phyloP scores from a whole-genome alignment of 2,888 invertebrate genomes.

The Nudaria mundana region DNA sequence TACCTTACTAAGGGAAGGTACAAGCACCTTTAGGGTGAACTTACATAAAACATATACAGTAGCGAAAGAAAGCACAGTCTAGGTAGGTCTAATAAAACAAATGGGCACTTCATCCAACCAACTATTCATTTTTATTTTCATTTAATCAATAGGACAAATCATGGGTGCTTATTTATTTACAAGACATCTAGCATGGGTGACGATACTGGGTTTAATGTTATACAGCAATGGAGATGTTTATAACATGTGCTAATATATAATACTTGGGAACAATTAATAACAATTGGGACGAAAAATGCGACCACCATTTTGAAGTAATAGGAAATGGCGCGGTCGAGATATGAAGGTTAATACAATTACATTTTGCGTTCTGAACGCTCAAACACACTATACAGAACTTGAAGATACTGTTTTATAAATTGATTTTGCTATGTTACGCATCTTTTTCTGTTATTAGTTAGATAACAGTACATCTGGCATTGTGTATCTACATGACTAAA shows the following conservation, averaged over 20 bases:
- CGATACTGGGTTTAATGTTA: conserved; percentile 36
- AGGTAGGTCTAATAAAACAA: conserved; percentile 54
- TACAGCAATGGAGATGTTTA: conserved; percentile 41
- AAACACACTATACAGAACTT: conserved; percentile 57
- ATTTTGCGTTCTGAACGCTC: conserved; percentile 61
- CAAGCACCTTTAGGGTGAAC: conserved; percentile 25
- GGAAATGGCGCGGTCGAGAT: conserved; percentile 26
- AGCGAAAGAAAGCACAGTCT: conserved; percentile 3
- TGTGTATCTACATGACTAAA: conserved; percentile 68
- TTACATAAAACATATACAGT: conserved; percentile 17
- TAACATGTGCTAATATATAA: conserved; percentile 54
- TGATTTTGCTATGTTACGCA: conserved; percentile 56
- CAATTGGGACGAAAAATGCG: conserved; percentile 37
- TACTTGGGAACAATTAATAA: conserved; percentile 48
- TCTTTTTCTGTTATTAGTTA: conserved; percentile 48
- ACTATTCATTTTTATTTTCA: conserved; percentile 76
- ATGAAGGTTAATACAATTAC: conserved; percentile 34
- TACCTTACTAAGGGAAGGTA: conserved; percentile 15
- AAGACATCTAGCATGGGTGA: conserved; percentile 51
- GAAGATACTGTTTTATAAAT: conserved; percentile 53
- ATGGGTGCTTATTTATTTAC: conserved; percentile 78
- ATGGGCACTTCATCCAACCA: conserved; percentile 65
- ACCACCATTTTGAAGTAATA: conserved; percentile 34
- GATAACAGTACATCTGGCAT: conserved; percentile 62
- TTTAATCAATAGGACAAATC: conserved; percentile 68